phyloP scores from a whole-genome alignment of 2,888 invertebrate genomes.

The Tillus elongatus region DNA sequence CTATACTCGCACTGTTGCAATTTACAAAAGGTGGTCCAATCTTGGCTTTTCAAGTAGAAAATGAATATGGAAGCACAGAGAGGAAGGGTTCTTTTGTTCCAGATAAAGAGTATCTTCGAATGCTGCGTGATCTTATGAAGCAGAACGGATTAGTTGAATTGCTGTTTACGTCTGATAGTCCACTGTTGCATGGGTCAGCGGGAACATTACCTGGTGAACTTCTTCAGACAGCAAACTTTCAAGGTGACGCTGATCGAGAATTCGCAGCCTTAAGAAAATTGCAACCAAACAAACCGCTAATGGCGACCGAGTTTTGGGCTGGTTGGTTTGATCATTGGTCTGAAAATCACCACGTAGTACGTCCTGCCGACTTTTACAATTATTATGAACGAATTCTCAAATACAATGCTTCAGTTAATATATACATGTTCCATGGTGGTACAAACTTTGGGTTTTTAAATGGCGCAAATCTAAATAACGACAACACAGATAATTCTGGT shows the following conservation, averaged over 20 bases:
- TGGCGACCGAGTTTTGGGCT: conserved; percentile 54
- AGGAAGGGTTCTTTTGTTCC: conserved; percentile 27
- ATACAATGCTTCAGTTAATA: conserved; percentile 54
- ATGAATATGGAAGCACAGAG: conserved; percentile 82
- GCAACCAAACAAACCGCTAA: conserved; percentile 46
- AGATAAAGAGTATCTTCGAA: conserved; percentile 35
- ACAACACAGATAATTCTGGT: conserved; percentile 13
- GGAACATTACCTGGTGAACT: conserved; percentile 26
- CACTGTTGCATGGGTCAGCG: conserved; percentile 18
- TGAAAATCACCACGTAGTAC: conserved; percentile 30
- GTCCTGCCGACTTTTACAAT: conserved; percentile 24
- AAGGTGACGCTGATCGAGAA: conserved; percentile 35
- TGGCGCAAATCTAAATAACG: conserved; percentile 25
- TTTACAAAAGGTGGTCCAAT: conserved; percentile 74
- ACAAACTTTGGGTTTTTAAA: conserved; percentile 65
- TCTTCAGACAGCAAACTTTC: conserved; percentile 48
- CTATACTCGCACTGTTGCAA: conserved; percentile 44
- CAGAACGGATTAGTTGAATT: conserved; percentile 39
- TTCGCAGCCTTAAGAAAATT: conserved; percentile 39
- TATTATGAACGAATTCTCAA: conserved; percentile 29
- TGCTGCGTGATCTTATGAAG: conserved; percentile 31
- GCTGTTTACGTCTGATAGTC: conserved; percentile 46
- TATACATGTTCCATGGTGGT: conserved; percentile 90
- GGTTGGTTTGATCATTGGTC: conserved; percentile 56
- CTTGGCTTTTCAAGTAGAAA: conserved; percentile 83